Conservation (phyloP, 2,797 vertebrate species). For the Tinamus major region DNA sequence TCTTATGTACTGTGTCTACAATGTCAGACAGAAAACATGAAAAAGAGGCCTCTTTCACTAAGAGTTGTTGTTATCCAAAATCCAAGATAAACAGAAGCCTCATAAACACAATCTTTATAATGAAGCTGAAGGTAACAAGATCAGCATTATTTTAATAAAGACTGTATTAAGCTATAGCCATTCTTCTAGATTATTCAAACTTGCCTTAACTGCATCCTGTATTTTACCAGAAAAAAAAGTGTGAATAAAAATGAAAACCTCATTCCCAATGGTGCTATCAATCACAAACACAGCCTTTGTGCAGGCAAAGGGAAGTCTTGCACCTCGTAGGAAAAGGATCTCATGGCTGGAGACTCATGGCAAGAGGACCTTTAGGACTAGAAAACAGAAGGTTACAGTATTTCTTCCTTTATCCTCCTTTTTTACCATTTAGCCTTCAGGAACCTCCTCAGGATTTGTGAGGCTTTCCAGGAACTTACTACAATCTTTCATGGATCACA, state of each 20-base stretch:
- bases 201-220: background rate
- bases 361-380: background rate
- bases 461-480: slow-evolving; percentile 1
- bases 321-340: background rate
- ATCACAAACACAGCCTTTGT: background rate
- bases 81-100: background rate
- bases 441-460: slow-evolving; percentile 12
- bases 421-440: slow-evolving; percentile 23
- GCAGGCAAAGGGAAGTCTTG: slow-evolving; percentile 16
- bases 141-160: background rate
- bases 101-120: background rate
- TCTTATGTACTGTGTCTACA: background rate
- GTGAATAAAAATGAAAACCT: background rate
- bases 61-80: background rate
- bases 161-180: background rate
- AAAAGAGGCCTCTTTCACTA: background rate
- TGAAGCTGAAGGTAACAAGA: background rate
- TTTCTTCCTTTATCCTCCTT: background rate
- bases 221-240: background rate
- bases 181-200: background rate
- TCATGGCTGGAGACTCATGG: background rate
- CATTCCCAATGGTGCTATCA: background rate
- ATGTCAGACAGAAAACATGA: background rate
- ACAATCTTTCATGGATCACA: background rate
- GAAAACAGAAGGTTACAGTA: background rate